A percentile compares a stretch with the other conserved stretches of the same genome.
Evolutionary conservation across 2,888 invertebrate genomes (phyloP).

Genomic region (Anthrax anthrax): DNA sequence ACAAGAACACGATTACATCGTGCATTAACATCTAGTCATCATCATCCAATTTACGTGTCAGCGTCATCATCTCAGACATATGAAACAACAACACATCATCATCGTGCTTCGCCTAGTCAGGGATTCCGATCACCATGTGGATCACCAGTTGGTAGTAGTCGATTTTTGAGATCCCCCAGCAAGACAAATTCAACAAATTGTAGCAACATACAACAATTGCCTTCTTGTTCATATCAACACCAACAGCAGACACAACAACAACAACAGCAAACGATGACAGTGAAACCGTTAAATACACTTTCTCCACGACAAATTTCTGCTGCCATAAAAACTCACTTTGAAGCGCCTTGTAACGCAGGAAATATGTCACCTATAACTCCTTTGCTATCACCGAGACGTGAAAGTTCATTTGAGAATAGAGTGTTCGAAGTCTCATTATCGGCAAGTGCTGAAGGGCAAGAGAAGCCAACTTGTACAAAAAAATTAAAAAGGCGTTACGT

Average conservation of each 20-base stretch:
- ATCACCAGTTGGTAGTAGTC: constrained; percentile 21
- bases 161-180: constrained; percentile 12
- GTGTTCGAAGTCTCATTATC: constrained; percentile 28
- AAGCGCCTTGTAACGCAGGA: constrained; percentile 15
- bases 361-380: constrained; percentile 30
- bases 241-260: constrained; percentile 18
- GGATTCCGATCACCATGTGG: constrained; percentile 34
- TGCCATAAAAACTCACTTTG: constrained; percentile 26
- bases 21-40: constrained; percentile 7
- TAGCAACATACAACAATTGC: not conserved
- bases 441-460: constrained; percentile 19
- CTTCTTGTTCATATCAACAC: not conserved
- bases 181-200: not conserved
- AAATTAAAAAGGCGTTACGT: constrained; percentile 31
- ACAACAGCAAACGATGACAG: constrained; percentile 16
- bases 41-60: constrained; percentile 7
- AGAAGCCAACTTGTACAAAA: constrained; percentile 32
- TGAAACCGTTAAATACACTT: constrained; percentile 27
- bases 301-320: constrained; percentile 31
- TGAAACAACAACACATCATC: constrained; percentile 17
- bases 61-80: constrained; percentile 11
- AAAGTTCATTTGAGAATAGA: constrained; percentile 18
- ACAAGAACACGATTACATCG: constrained; percentile 10
- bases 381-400: constrained; percentile 29
- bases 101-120: constrained; percentile 22